Percentiles rank a stretch among this genome's conserved stretches.
These are phyloP conservation scores for Sebastes hopkinsi DNA, from an alignment of 2,797 vertebrate species.

Conservation along the genomic window DNA sequence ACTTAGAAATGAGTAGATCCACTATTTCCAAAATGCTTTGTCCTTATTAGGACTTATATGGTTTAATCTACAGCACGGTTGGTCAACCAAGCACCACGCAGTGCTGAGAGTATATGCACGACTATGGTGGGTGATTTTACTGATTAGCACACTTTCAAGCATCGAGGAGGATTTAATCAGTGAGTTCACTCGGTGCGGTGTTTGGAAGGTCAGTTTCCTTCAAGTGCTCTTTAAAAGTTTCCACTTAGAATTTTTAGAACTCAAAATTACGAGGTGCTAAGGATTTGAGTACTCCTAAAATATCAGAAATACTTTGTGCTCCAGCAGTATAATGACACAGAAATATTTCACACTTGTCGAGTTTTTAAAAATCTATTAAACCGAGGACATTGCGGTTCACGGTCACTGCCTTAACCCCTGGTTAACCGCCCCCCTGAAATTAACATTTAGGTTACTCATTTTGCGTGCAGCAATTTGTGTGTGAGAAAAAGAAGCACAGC, in stretches of 20 bases:
- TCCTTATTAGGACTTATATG: constrained; percentile 6
- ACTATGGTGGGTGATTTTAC: constrained; percentile 21
- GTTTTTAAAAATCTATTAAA: neutral
- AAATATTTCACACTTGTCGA: neutral
- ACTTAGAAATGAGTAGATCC: constrained; percentile 1
- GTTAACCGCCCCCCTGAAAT: neutral
- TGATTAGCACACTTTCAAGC: constrained; percentile 36
- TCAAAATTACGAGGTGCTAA: neutral
- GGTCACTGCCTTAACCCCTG: neutral
- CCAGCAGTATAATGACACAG: neutral
- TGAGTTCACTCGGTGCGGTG: neutral
- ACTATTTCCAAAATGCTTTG: neutral
- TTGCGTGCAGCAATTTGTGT: neutral
- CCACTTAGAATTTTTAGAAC: neutral
- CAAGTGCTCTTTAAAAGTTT: constrained; percentile 9
- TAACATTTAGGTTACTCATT: neutral
- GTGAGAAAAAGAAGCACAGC: neutral
- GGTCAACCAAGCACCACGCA: neutral
- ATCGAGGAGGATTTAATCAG: constrained; percentile 40
- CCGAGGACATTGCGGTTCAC: neutral
- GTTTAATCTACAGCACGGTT: neutral
- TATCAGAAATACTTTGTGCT: neutral
- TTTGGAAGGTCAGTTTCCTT: constrained; percentile 14
- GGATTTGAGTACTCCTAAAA: neutral
- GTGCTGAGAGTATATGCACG: neutral